Percentiles rank a stretch among this genome's conserved stretches.
These are phyloP conservation scores for Sebastolobus alascanus DNA, from an alignment of 2,797 vertebrate genomes.

Conservation along the genomic window DNA sequence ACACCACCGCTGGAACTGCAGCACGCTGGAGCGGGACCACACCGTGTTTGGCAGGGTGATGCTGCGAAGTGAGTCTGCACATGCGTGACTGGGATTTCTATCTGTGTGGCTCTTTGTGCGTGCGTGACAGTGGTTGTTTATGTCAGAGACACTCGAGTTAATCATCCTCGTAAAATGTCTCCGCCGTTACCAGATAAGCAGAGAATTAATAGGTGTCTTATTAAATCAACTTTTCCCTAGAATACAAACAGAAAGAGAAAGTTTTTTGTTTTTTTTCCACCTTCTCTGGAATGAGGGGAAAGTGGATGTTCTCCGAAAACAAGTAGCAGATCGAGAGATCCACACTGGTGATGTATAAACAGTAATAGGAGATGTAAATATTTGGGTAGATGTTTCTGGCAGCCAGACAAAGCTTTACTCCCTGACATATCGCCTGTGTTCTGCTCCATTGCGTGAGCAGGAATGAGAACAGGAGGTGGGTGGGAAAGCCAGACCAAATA, in stretches of 20 bases:
- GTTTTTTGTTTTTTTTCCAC: conserved; percentile 25
- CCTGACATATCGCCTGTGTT: conserved; percentile 86
- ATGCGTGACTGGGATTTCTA: conserved; percentile 27
- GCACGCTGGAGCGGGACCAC: conserved; percentile 96
- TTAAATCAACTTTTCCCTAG: conserved; percentile 55
- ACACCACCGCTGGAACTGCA: conserved; percentile 99
- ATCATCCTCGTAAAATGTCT: conserved; percentile 75
- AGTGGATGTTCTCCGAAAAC: conserved; percentile 85
- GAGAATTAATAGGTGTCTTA: conserved; percentile 69
- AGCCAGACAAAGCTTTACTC: conserved; percentile 87
- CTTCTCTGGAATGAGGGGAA: conserved; percentile 68
- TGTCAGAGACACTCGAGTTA: conserved; percentile 58
- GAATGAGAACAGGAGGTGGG: conserved; percentile 80
- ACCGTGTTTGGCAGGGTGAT: conserved; percentile 98
- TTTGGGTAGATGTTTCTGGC: conserved; percentile 93
- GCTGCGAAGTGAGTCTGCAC: conserved; percentile 92
- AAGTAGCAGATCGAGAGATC: conserved; percentile 88
- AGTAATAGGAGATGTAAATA: conserved; percentile 99
- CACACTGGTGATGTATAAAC: conserved; percentile 90
- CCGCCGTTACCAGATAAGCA: conserved; percentile 54
- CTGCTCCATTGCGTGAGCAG: conserved; percentile 84
- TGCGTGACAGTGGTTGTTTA: conserved; percentile 63
- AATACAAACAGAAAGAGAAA: conserved; percentile 63
- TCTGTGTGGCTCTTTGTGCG: conserved; percentile 36
- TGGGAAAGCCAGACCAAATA: conserved; percentile 82